Evolutionary conservation across 2,113 vertebrate genomes (phyloP).

Genomic region (Apaloderma vittatum): DNA sequence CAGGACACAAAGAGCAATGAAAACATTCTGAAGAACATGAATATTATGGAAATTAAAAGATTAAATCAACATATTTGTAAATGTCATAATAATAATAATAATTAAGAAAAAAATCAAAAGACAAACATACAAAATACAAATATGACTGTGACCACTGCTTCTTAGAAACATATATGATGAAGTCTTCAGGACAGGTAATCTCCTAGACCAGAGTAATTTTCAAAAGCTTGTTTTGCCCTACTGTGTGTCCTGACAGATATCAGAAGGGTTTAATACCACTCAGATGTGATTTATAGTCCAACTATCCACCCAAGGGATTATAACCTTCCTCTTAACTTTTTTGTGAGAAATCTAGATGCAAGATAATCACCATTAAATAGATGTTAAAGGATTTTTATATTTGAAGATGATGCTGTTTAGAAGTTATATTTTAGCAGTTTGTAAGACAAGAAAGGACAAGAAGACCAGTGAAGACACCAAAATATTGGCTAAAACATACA

Average conservation of each 20-base stretch:
- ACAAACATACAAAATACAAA: background rate
- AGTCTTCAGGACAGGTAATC: background rate
- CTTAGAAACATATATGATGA: background rate
- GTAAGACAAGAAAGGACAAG: background rate
- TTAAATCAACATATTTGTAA: background rate
- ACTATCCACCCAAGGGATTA: background rate
- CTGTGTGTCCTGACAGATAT: background rate
- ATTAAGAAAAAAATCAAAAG: background rate
- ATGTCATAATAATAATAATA: background rate
- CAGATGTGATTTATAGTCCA: background rate
- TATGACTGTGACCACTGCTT: background rate
- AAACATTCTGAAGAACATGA: conserved; percentile 83
- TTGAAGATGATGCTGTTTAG: background rate
- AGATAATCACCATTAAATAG: background rate
- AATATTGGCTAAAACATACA: background rate
- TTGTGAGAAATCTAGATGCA: background rate
- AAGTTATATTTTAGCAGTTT: background rate
- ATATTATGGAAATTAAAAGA: background rate
- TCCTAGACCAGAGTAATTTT: background rate
- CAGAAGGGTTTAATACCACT: background rate
- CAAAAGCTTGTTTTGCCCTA: background rate
- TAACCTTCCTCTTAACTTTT: background rate
- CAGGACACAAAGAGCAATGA: conserved; percentile 87
- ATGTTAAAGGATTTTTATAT: background rate
- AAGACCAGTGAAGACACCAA: background rate